Evolutionary conservation across 2,113 vertebrate species (phyloP).

Genomic region (Lophochroa leadbeateri): DNA sequence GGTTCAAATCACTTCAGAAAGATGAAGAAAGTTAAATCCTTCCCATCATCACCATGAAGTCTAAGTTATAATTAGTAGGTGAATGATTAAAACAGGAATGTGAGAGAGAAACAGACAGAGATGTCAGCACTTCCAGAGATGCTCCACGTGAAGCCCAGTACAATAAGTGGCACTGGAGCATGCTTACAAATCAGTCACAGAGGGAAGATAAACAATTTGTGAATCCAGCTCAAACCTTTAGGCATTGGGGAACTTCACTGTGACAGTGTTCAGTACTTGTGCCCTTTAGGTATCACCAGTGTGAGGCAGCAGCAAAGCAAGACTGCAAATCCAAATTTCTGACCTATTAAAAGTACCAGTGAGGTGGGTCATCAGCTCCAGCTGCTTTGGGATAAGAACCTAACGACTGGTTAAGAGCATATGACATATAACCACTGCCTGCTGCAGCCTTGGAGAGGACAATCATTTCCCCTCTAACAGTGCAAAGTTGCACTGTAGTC

Average conservation of each 20-base stretch:
- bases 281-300: background rate
- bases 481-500: background rate
- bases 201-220: background rate
- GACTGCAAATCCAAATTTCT: background rate
- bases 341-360: background rate
- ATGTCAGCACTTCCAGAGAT: background rate
- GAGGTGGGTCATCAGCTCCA: background rate
- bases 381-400: background rate
- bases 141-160: background rate
- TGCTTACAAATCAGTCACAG: background rate
- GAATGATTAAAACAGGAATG: background rate
- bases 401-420: accelerated
- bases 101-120: background rate
- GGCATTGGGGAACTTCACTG: background rate
- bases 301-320: background rate
- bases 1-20: conserved; percentile 20
- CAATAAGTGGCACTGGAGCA: background rate
- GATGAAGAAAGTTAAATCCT: conserved; percentile 34
- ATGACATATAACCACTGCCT: background rate
- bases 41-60: background rate
- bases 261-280: background rate
- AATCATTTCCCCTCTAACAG: background rate
- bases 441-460: background rate
- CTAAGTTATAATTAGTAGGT: conserved; percentile 28
- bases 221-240: background rate